phyloP scores from a whole-genome alignment of 2,888 invertebrate species.

The Thelaira solivaga region DNA sequence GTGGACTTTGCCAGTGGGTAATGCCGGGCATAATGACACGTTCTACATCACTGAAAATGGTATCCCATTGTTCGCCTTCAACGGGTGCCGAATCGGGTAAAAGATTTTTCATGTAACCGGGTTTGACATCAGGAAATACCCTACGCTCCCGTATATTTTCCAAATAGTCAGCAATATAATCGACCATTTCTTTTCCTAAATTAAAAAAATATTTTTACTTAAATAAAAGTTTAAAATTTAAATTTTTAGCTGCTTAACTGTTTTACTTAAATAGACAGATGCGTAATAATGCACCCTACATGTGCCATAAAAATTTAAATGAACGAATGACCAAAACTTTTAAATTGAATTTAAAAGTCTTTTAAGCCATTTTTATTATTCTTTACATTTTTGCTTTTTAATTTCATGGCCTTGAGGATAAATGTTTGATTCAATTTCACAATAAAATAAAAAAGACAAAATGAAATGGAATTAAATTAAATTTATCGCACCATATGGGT shows the following conservation, averaged over 20 bases:
- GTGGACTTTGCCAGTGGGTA: slow-evolving; percentile 88
- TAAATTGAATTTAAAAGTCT: slow-evolving; percentile 30
- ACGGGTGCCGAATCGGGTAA: slow-evolving; percentile 92
- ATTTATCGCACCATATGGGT: no score
- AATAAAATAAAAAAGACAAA: slow-evolving; percentile 21
- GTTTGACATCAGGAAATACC: slow-evolving; percentile 95
- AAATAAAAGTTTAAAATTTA: neutral
- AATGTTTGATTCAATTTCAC: neutral
- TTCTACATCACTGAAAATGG: slow-evolving; percentile 94
- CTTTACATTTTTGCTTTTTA: slow-evolving; percentile 55
- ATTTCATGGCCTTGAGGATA: slow-evolving; percentile 66
- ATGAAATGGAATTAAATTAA: no score
- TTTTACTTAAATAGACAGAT: neutral
- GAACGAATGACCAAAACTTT: slow-evolving; percentile 14
- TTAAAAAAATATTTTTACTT: neutral
- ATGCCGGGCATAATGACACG: slow-evolving; percentile 98
- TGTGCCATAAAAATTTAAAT: neutral
- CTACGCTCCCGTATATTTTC: slow-evolving; percentile 91
- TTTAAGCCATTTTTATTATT: slow-evolving; percentile 18
- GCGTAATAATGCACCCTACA: neutral
- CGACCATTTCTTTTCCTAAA: slow-evolving; percentile 98
- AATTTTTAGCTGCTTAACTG: neutral
- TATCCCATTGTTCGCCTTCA: slow-evolving; percentile 92
- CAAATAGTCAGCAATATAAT: slow-evolving; percentile 98
- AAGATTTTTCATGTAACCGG: slow-evolving; percentile 93